Conservation (phyloP, 2,113 vertebrate genomes). For the Chloropsis cyanopogon region DNA sequence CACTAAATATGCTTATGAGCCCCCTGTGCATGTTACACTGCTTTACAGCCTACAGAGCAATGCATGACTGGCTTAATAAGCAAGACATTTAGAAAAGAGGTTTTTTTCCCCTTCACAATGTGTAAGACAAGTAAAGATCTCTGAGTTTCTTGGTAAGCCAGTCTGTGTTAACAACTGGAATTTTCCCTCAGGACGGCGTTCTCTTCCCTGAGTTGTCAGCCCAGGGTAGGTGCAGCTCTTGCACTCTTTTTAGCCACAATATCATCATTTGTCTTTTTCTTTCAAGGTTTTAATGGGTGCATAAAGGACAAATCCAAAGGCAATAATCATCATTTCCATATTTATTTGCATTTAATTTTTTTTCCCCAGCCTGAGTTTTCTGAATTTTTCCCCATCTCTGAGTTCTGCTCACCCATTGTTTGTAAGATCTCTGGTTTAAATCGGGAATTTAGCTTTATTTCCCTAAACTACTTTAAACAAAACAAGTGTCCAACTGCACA, state of each 20-base stretch:
- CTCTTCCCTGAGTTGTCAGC: background rate
- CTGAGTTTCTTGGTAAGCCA: background rate
- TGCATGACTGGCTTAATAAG: conserved; percentile 72
- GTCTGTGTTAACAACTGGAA: background rate
- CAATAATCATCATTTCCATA: background rate
- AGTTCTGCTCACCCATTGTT: no score
- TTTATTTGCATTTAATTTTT: background rate
- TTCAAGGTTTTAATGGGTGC: background rate
- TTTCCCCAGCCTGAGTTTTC: background rate
- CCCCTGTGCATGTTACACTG: conserved; percentile 63
- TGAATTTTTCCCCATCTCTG: no score
- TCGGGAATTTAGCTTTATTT: background rate
- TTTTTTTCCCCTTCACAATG: background rate
- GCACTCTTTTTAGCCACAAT: background rate
- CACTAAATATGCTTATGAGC: conserved; percentile 74
- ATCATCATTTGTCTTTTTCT: background rate
- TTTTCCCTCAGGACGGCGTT: conserved; percentile 24
- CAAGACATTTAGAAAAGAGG: conserved; percentile 59
- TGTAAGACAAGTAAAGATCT: conserved; percentile 42
- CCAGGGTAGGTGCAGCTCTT: background rate
- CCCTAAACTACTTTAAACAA: background rate
- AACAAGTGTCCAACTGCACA: background rate
- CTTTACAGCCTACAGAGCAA: conserved; percentile 70
- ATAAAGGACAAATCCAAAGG: background rate
- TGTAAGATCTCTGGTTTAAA: background rate